Base-by-base conservation (phyloP, 1,140 invertebrate species). In the Mylabris phalerata region DNA sequence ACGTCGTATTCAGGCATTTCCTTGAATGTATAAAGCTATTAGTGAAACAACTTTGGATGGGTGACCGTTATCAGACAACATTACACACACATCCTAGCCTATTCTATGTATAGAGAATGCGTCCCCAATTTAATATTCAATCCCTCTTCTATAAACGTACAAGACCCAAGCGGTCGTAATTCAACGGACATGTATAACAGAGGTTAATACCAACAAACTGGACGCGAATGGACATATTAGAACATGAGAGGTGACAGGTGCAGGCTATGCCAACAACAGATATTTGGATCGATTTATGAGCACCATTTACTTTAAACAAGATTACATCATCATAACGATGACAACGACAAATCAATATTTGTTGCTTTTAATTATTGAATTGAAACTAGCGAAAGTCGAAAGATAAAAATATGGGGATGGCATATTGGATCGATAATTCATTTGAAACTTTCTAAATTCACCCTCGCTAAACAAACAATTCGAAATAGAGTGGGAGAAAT, bases 41-140 rank as follows among this genome's bases (percentile, higher is more conserved):
- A 59, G 50, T 43, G 57, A 32, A 54, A 39, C 48, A 54, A 48
- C 48, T 44, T 50, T 43, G 50, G 51, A 3, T 4, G 7, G 32
- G 32, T 4, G 44, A 50, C 47, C 44, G 49, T 59, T 59, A 59
- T 59, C 57, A 51, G 19, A 32, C 32, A 5, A 32, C 32, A 32
- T 5, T 32, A 32, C 32, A 32, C 32, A 32, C 32, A 32, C 32
- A 32, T 32, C 7, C 32, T 7, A 32, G 7, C 4, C 2, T 32
- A 32, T 32, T 39, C 43, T 41, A 45, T 47, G 52, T 51, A 59
- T 49, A 59, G 49, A 38, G 50, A 43, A 38, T 50, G 9, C 39
- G 42, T 44, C 49, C 50, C 40, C 50, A 49, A 50, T 59, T 59
- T 59, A 59, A 59, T 59, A 59, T 59, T 59, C 57, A 59, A 59